Evolutionary conservation across 1,140 invertebrate species (phyloP), one percentile per base, ranked within the genome.

Genomic region (Eueides isabella): DNA sequence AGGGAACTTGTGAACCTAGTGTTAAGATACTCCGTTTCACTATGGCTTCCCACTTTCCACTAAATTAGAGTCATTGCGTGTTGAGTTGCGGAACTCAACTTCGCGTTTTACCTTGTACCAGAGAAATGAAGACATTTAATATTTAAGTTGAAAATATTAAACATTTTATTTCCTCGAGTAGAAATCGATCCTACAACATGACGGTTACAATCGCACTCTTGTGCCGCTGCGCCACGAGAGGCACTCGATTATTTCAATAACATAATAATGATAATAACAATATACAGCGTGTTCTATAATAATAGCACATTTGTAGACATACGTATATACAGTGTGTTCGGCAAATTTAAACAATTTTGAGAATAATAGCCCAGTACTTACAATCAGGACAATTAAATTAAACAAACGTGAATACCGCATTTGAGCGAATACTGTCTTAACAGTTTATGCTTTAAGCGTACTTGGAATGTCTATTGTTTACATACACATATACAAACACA

Each of bases 361-460:
- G 48, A 19, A 55, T 55, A 55, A 55, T 55, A 26, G 48, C 6
- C 23, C 5, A 26, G 48, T 19, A 55, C 48, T 23, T 55, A 55
- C 48, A 55, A 55, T 55, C 48, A 55, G 19, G 48, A 23, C 9
- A 26, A 55, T 55, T 23, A 72, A 61, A 48, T 66, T 23, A 29
- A 35, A 67, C 44, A 38, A 55, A 55, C 35, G 63, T 44, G 69
- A 38, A 71, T 44, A 64, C 33, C 61, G 23, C 38, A 64, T 38
- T 64, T 71, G 64, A 71, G 38, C 64, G 62, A 35, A 64, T 71
- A 71, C 61, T 71, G 67, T 69, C 67, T 69, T 69, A 69, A 48
- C 26, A 55, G 67, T 61, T 55, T 55, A 55, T 55, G 48, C 48
- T 55, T 55, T 55, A 26, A 55, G 48, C 23, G 48, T 55, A 26